Evolutionary conservation across 2,113 vertebrate species (phyloP).

Genomic region (Megalops atlanticus): DNA sequence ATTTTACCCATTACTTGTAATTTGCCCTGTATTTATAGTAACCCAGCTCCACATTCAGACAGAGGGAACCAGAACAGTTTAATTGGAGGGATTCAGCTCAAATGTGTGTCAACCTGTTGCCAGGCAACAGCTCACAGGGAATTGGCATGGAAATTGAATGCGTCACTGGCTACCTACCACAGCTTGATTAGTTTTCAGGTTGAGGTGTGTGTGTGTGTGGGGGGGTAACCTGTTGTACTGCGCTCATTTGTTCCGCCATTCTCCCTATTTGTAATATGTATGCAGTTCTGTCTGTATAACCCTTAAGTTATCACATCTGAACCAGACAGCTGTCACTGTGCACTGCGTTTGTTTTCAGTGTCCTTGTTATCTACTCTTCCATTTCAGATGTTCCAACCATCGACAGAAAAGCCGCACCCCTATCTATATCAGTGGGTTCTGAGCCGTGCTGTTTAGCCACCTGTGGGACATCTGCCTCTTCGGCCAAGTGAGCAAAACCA

Average conservation of each 20-base stretch:
- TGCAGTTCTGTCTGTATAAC: no score
- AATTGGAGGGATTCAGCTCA: not conserved
- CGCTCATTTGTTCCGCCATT: not conserved
- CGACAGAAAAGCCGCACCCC: not conserved
- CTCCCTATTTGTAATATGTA: no score
- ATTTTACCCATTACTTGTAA: not conserved
- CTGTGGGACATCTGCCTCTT: not conserved
- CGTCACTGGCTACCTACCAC: not conserved
- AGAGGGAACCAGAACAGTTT: not conserved
- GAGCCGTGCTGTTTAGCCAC: not conserved
- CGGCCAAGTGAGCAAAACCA: not conserved
- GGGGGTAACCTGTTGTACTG: not conserved
- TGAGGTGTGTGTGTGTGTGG: not conserved
- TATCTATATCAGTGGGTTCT: not conserved
- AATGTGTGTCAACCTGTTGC: not conserved
- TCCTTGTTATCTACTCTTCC: not conserved
- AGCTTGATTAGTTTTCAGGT: not conserved
- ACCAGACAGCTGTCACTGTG: no score
- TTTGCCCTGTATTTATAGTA: not conserved
- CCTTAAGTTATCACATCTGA: no score
- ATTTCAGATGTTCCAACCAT: not conserved
- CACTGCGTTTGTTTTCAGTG: not conserved
- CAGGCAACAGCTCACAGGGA: not conserved
- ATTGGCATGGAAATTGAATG: not conserved
- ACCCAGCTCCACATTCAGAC: not conserved